A percentile compares a stretch with the other conserved stretches of the same genome.
Evolutionary conservation across 2,113 vertebrate genomes (phyloP).

Genomic region (Delphinapterus leucas): DNA sequence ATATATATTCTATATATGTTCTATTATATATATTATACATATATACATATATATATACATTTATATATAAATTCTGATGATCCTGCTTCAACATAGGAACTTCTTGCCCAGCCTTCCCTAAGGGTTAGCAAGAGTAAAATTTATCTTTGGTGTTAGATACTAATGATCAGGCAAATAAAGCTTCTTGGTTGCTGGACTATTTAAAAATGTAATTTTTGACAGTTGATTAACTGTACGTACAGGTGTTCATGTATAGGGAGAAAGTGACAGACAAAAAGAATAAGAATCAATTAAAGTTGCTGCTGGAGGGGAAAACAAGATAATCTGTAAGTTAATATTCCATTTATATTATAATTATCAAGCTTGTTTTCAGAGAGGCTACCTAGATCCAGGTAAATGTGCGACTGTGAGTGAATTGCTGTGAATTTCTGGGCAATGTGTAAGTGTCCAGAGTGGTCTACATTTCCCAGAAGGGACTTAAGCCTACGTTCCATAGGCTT

Average conservation of each 20-base stretch:
- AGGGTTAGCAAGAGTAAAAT: background rate
- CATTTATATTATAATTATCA: background rate
- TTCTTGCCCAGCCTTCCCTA: background rate
- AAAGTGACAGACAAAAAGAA: background rate
- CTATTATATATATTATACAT: background rate
- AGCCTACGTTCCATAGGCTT: background rate
- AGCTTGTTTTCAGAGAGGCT: background rate
- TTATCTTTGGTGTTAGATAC: background rate
- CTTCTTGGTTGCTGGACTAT: background rate
- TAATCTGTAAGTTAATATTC: background rate
- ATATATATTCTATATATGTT: background rate
- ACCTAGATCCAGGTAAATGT: background rate
- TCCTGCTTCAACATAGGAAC: background rate
- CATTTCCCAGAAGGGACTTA: background rate
- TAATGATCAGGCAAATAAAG: background rate
- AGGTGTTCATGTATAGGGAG: background rate
- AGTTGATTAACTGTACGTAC: background rate
- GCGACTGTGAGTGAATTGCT: background rate
- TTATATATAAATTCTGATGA: background rate
- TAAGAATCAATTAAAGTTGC: background rate
- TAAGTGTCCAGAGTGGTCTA: fast-evolving
- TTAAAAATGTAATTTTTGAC: background rate
- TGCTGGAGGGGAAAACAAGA: background rate
- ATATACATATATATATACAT: too few species aligned
- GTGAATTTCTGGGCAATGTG: fast-evolving